Percentiles rank a stretch among this genome's conserved stretches.
phyloP scores from a whole-genome alignment of 1,140 invertebrate genomes.

The Drosophila tani region DNA sequence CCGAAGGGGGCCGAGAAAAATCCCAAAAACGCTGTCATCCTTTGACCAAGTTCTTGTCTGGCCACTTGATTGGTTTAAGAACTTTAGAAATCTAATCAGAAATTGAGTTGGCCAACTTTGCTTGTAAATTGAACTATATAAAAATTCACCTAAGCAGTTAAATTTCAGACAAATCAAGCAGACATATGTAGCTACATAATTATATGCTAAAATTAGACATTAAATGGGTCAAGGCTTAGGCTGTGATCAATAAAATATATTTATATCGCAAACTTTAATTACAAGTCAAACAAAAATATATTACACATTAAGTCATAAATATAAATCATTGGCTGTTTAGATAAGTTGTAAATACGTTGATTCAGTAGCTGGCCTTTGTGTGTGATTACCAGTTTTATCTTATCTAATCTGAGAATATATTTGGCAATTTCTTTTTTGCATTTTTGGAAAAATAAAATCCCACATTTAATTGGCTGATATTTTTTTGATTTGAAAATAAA shows the following conservation, averaged over 20 bases:
- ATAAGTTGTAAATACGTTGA: not conserved
- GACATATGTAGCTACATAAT: not conserved
- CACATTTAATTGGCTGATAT: not conserved
- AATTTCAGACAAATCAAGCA: not conserved
- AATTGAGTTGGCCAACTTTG: not conserved
- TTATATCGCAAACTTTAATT: not conserved
- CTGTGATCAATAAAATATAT: not conserved
- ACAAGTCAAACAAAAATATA: not conserved
- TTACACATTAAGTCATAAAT: not conserved
- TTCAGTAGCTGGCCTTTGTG: not conserved
- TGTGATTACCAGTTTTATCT: not conserved
- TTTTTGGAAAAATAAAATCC: not conserved
- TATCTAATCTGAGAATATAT: not conserved
- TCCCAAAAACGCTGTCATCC: not conserved
- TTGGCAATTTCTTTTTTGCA: not conserved
- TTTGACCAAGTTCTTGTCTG: slow-evolving; percentile 1
- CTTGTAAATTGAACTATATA: not conserved
- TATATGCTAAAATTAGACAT: not conserved
- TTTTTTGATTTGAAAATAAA: not conserved
- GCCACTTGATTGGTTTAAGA: slow-evolving; percentile 1
- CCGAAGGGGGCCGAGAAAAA: not conserved
- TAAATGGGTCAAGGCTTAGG: not conserved
- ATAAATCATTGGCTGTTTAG: not conserved
- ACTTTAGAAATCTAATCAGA: slow-evolving; percentile 8
- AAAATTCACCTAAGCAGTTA: not conserved